These are phyloP conservation scores for Serripes groenlandicus DNA, from an alignment of 2,888 invertebrate species.

Conservation along the genomic window DNA sequence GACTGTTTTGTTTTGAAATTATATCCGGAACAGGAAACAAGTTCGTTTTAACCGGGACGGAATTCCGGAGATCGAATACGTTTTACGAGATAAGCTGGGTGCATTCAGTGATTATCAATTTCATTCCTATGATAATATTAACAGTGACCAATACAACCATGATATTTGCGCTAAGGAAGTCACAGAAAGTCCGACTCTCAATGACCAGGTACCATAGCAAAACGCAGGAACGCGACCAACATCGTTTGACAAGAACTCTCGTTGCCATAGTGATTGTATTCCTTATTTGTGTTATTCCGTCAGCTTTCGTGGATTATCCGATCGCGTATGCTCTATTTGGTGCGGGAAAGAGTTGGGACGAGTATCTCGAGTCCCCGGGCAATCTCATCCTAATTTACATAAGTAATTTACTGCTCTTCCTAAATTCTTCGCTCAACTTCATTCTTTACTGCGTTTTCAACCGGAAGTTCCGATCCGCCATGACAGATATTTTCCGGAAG, in stretches of 20 bases:
- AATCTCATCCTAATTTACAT: slow-evolving; percentile 66
- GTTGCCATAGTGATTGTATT: slow-evolving; percentile 81
- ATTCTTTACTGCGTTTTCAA: slow-evolving; percentile 84
- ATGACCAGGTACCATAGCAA: slow-evolving; percentile 70
- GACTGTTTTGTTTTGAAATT: slow-evolving; percentile 73
- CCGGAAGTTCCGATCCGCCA: slow-evolving; percentile 71
- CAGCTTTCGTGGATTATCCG: slow-evolving; percentile 79
- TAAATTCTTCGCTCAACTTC: slow-evolving; percentile 82
- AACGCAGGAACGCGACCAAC: slow-evolving; percentile 77
- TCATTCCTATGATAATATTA: slow-evolving; percentile 77
- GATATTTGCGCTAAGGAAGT: slow-evolving; percentile 72
- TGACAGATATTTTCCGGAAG: slow-evolving; percentile 14
- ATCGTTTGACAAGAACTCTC: slow-evolving; percentile 80
- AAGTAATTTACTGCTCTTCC: slow-evolving; percentile 78
- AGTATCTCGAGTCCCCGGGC: slow-evolving; percentile 67
- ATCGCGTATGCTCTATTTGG: slow-evolving; percentile 76
- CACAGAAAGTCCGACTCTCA: slow-evolving; percentile 65
- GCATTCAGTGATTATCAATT: slow-evolving; percentile 74
- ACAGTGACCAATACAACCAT: slow-evolving; percentile 75
- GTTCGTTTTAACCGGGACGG: slow-evolving; percentile 48
- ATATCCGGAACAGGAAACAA: slow-evolving; percentile 20
- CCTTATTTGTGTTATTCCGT: slow-evolving; percentile 79
- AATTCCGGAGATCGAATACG: slow-evolving; percentile 65
- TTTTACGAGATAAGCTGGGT: slow-evolving; percentile 74
- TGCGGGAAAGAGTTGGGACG: slow-evolving; percentile 29